A percentile compares a stretch with the other conserved stretches of the same genome.
These are phyloP conservation scores for Caenorhabditis panamensis DNA, from an alignment of 2,888 invertebrate species.

Conservation along the genomic window DNA sequence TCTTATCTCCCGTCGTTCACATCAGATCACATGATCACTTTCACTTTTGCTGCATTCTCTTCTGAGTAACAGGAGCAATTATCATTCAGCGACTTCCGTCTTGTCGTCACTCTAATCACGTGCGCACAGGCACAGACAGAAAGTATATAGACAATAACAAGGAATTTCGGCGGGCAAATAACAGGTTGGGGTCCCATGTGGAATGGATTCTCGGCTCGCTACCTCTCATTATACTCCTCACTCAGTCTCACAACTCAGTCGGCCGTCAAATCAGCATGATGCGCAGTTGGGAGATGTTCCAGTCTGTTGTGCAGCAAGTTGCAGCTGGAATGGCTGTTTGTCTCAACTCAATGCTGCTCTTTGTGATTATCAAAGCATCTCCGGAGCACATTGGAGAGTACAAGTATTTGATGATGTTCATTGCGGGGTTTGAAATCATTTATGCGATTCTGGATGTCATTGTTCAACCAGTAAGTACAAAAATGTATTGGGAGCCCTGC, in stretches of 20 bases:
- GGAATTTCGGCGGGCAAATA: background rate
- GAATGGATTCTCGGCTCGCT: background rate
- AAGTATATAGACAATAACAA: background rate
- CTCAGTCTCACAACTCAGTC: background rate
- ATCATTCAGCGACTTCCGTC: no score
- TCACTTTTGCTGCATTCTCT: no score
- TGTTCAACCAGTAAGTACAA: slow-evolving; percentile 25
- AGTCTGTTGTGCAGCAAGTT: slow-evolving; percentile 4
- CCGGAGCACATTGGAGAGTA: slow-evolving; percentile 26
- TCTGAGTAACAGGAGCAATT: no score
- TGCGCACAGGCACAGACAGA: background rate
- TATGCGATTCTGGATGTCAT: slow-evolving; percentile 24
- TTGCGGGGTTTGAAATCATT: slow-evolving; percentile 21
- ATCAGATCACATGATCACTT: no score
- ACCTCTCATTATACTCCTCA: background rate
- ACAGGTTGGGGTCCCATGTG: background rate
- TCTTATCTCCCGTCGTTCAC: no score
- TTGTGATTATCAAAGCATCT: slow-evolving; percentile 12
- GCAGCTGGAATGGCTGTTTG: slow-evolving; percentile 8
- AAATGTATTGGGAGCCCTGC: background rate
- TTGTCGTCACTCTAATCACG: background rate
- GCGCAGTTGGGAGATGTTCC: slow-evolving; percentile 14
- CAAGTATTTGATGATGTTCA: slow-evolving; percentile 41
- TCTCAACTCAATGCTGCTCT: background rate
- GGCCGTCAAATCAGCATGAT: background rate